Evolutionary conservation across 2,797 vertebrate genomes (phyloP), one percentile per base, ranked within the genome.

Genomic region (Melanotaenia parkinsoni): DNA sequence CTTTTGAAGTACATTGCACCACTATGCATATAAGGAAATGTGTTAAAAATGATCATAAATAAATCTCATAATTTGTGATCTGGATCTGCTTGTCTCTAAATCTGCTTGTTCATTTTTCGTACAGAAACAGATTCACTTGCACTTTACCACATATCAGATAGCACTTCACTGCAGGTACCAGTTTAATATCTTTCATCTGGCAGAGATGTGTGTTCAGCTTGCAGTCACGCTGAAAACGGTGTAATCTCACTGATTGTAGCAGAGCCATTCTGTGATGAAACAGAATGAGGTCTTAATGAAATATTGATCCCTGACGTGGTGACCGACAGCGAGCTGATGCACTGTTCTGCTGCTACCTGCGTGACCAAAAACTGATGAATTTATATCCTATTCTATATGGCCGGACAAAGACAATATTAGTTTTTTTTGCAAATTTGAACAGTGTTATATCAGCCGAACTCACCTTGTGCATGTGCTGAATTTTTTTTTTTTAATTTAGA

Each of bases 251-350:
- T 47, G 57, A 77, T 50, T 63, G 60, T 63, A 45, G 53, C 35
- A 43, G 58, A 64, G 61, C 1, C 45, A 54, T 30, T 64, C 20
- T 37, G 59, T 58, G 51, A 50, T 43, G 71, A 79, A 76, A 81
- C 47, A 0, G 67, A 63, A 8, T 7, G 30, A 58, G 65, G 47
- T 70, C 72, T 62, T 86, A 64, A 89, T 93, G 85, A 89, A 90
- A 84, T 89, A 91, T 91, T 83, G 91, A 93, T 91, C 67, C 33
- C 62, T 70, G 53, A 35, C 67, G 59, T 40, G 67, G 64, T 47
- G 1, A 57, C 26, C 28, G 56, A 51, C 45, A 6, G 6, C 24
- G 14, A 63, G 33, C 40, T 7, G 37, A 59, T 26, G 58, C 40
- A 13, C 58, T 35, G 16, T 57, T 74, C 62, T 63, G 6, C 60